Evolutionary conservation across 2,113 vertebrate species (phyloP).

Genomic region (Pseudorhombus dupliciocellatus): DNA sequence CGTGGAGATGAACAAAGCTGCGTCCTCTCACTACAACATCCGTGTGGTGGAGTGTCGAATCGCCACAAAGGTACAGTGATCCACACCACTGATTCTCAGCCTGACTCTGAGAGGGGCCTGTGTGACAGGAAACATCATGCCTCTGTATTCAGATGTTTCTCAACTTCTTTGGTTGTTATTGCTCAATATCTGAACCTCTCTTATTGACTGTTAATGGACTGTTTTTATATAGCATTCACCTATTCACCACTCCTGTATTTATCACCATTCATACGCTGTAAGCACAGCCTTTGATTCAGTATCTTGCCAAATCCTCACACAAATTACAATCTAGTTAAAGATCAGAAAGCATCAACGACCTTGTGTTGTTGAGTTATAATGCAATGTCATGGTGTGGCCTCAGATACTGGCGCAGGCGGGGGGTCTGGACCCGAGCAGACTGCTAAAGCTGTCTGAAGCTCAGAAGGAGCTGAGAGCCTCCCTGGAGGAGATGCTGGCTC

Average conservation of each 20-base stretch:
- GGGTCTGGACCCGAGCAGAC: slow-evolving; percentile 76
- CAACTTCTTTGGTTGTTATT: too few relatives aligned
- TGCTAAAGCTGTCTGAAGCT: slow-evolving; percentile 86
- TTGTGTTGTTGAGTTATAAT: slow-evolving; percentile 1
- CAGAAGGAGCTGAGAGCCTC: slow-evolving; percentile 83
- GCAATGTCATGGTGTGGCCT: slow-evolving; percentile 14
- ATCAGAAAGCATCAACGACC: neutral
- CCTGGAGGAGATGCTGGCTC: slow-evolving; percentile 89
- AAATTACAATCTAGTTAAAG: too few relatives aligned
- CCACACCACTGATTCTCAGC: neutral
- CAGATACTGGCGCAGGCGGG: slow-evolving; percentile 75
- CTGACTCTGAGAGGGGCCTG: too few relatives aligned
- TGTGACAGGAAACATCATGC: neutral
- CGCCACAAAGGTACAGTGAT: slow-evolving; percentile 90
- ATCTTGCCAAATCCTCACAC: too few relatives aligned
- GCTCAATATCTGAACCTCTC: too few relatives aligned
- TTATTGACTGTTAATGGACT: too few relatives aligned
- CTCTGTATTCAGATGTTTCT: neutral
- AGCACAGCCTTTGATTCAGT: too few relatives aligned
- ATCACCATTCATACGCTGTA: too few relatives aligned
- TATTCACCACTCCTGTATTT: too few relatives aligned
- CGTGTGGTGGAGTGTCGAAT: slow-evolving; percentile 92
- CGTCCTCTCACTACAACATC: slow-evolving; percentile 94
- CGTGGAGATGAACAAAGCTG: slow-evolving; percentile 97
- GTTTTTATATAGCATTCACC: too few relatives aligned